Conservation (phyloP, 2,888 invertebrate species). For the Elysia crispata region DNA sequence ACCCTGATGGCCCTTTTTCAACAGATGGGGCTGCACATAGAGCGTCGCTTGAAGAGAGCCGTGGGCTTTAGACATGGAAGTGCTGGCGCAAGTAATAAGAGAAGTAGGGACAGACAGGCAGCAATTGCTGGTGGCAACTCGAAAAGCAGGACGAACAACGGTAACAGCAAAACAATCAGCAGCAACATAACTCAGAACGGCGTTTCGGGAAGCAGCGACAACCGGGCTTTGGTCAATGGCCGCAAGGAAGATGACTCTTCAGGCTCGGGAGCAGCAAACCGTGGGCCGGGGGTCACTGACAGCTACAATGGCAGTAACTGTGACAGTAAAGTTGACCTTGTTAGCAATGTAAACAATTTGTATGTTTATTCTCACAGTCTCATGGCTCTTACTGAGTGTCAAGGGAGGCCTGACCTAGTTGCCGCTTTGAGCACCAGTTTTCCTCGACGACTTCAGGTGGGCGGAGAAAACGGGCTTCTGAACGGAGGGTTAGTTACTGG, state of each 20-base stretch:
- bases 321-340: slow-evolving; percentile 44
- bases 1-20: slow-evolving; percentile 56
- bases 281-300: no score
- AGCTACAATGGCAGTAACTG: no score
- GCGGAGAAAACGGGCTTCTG: slow-evolving; percentile 57
- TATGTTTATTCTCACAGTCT: slow-evolving; percentile 62
- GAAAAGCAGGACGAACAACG: no score
- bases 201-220: no score
- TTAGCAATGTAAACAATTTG: slow-evolving; percentile 53
- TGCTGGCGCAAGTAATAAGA: neutral
- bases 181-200: no score
- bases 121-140: slow-evolving; percentile 26
- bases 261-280: no score
- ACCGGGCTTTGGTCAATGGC: no score
- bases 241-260: no score
- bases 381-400: slow-evolving; percentile 64
- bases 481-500: slow-evolving; percentile 58
- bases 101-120: slow-evolving; percentile 34
- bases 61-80: slow-evolving; percentile 9
- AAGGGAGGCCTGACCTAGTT: slow-evolving; percentile 57
- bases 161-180: no score
- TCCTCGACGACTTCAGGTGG: slow-evolving; percentile 59
- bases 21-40: slow-evolving; percentile 60
- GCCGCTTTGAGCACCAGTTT: slow-evolving; percentile 59
- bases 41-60: slow-evolving; percentile 30